These are phyloP conservation scores for Polyommatus icarus DNA, from an alignment of 2,888 invertebrate species.

Conservation along the genomic window DNA sequence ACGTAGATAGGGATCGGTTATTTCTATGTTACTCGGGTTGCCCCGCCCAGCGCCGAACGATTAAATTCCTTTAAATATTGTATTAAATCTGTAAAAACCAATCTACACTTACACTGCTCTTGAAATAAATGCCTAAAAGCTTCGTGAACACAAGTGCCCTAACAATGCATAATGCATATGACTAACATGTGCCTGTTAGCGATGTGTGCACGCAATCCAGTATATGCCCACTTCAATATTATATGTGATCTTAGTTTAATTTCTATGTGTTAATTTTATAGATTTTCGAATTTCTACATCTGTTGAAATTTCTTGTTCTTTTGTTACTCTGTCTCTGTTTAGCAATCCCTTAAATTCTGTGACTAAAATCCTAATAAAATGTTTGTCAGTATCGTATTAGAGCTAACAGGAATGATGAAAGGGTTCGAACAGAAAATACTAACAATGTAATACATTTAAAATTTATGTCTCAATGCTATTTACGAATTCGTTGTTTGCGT, in stretches of 20 bases:
- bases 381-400: constrained; percentile 27
- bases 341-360: constrained; percentile 42
- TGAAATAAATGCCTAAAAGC: constrained; percentile 48
- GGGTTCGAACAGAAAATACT: constrained; percentile 39
- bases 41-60: constrained; percentile 78
- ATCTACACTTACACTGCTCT: constrained; percentile 63
- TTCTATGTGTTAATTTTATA: constrained; percentile 59
- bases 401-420: constrained; percentile 32
- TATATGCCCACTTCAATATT: constrained; percentile 76
- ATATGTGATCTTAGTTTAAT: constrained; percentile 76
- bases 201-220: constrained; percentile 76
- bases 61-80: constrained; percentile 58
- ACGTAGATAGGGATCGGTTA: constrained; percentile 66
- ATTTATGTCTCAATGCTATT: constrained; percentile 45
- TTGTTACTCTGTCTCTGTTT: constrained; percentile 52
- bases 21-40: constrained; percentile 58
- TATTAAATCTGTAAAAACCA: constrained; percentile 52
- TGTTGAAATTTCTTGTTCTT: constrained; percentile 58
- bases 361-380: constrained; percentile 39
- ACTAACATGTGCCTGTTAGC: constrained; percentile 73
- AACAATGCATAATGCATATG: constrained; percentile 48
- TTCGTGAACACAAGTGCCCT: constrained; percentile 59
- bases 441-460: constrained; percentile 48
- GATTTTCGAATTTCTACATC: constrained; percentile 62
- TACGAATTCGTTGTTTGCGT: constrained; percentile 46